These are phyloP conservation scores for Ectemnius cavifrons DNA, from an alignment of 2,888 invertebrate species.

Conservation along the genomic window DNA sequence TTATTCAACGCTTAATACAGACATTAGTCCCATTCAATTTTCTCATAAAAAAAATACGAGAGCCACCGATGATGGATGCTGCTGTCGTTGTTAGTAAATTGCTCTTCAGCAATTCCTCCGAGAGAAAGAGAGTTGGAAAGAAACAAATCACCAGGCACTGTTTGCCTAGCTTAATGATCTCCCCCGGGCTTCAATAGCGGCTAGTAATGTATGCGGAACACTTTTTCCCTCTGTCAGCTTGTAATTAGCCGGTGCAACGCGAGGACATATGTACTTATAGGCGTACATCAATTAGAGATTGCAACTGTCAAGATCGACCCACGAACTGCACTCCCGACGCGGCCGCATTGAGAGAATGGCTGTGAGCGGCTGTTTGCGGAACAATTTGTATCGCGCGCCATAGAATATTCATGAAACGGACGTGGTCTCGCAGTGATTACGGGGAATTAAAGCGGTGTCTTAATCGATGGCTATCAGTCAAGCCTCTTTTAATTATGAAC, in stretches of 20 bases:
- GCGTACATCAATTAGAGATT: no score
- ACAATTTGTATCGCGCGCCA: constrained; percentile 32
- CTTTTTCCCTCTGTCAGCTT: not conserved
- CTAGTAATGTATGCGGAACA: not conserved
- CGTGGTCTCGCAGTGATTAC: constrained; percentile 12
- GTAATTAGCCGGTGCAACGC: not conserved
- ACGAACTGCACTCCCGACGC: not conserved
- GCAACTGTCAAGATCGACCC: no score
- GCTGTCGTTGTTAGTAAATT: no score
- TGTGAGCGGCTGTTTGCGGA: constrained; percentile 20
- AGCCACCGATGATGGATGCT: no score
- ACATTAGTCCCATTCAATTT: no score
- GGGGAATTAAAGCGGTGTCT: constrained; percentile 19
- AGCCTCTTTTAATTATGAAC: not conserved
- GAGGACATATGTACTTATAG: not conserved
- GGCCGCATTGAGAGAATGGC: not conserved
- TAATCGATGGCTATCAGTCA: constrained; percentile 11
- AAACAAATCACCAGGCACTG: no score
- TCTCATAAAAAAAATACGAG: no score
- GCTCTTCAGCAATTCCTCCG: no score
- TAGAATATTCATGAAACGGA: constrained; percentile 35
- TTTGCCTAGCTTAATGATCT: no score
- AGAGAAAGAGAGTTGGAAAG: no score
- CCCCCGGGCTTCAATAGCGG: not conserved
- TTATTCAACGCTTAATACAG: no score